Percentiles rank a stretch among this genome's conserved stretches.
Evolutionary conservation across 2,113 vertebrate genomes (phyloP).

Genomic region (Zosterops pallidus): DNA sequence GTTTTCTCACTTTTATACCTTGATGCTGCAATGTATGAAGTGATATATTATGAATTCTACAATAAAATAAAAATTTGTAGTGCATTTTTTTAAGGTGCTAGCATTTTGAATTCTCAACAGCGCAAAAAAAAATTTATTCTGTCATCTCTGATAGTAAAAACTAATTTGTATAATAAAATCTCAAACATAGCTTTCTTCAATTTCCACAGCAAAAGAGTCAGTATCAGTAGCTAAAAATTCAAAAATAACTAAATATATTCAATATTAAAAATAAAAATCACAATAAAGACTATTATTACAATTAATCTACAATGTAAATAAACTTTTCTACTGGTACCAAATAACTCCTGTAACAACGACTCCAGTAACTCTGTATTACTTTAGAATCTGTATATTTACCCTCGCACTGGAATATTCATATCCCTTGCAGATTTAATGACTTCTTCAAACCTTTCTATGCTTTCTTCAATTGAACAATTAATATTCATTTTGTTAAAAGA

Average conservation of each 20-base stretch:
- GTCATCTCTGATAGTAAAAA: not conserved
- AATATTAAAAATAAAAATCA: not conserved
- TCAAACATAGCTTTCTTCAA: not conserved
- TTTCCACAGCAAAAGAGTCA: not conserved
- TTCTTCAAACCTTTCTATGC: slow-evolving; percentile 87
- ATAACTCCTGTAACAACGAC: fast-evolving
- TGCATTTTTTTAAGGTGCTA: not conserved
- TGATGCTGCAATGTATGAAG: not conserved
- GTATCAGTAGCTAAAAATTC: not conserved
- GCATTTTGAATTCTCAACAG: not conserved
- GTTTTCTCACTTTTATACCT: not conserved
- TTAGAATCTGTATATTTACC: slow-evolving; percentile 75
- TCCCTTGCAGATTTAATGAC: slow-evolving; percentile 82
- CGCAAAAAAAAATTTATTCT: not conserved
- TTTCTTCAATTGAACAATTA: slow-evolving; percentile 95
- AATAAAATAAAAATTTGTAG: not conserved
- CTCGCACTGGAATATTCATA: slow-evolving; percentile 86
- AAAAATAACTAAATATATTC: not conserved
- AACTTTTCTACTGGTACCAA: not conserved
- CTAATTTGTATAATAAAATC: not conserved
- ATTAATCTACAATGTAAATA: not conserved
- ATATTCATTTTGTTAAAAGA: slow-evolving; percentile 90
- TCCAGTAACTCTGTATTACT: not conserved
- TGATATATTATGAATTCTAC: not conserved
- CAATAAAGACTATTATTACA: not conserved